Evolutionary conservation across 2,113 vertebrate species (phyloP).

Genomic region (Arenaria interpres): DNA sequence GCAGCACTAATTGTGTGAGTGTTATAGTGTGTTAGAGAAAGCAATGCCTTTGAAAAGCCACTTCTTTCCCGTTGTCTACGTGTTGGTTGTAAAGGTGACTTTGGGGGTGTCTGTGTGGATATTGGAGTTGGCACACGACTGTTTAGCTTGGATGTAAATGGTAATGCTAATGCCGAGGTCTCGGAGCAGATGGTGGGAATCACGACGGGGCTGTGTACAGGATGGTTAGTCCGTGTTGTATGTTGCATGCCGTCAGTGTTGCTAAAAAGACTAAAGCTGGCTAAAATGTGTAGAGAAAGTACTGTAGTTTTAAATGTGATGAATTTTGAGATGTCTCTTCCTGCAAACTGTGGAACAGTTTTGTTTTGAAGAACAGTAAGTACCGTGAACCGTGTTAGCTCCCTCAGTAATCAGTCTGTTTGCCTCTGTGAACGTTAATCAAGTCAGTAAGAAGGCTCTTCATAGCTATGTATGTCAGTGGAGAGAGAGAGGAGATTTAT

Average conservation of each 20-base stretch:
- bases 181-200: not conserved
- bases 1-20: not conserved
- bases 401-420: not conserved
- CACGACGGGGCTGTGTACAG: accelerated
- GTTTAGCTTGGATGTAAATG: not conserved
- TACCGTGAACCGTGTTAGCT: not conserved
- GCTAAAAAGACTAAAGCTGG: not conserved
- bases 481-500: not conserved
- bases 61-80: not conserved
- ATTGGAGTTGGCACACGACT: not conserved
- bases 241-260: not conserved
- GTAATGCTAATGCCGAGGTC: not conserved
- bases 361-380: not conserved
- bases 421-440: not conserved
- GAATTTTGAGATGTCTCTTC: not conserved
- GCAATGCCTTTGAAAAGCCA: not conserved
- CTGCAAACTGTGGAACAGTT: not conserved
- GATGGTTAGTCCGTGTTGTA: accelerated
- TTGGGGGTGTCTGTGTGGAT: not conserved
- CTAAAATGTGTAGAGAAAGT: not conserved
- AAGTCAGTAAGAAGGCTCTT: not conserved
- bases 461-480: not conserved
- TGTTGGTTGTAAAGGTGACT: not conserved
- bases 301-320: not conserved
- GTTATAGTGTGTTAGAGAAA: not conserved